Evolutionary conservation across 2,888 invertebrate species (phyloP).

Genomic region (Synergus gifuensis): DNA sequence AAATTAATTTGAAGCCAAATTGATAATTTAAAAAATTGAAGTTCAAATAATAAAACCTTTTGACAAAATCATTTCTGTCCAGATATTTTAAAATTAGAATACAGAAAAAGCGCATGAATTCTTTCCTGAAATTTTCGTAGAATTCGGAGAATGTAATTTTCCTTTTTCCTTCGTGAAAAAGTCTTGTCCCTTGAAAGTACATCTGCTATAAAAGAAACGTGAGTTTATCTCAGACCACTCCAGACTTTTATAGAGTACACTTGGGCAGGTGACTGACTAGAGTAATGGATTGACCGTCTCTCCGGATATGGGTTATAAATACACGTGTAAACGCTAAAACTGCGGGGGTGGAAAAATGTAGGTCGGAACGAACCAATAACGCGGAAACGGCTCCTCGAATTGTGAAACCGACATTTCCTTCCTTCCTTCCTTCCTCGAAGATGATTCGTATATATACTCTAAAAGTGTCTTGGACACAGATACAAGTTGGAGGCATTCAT

Average conservation of each 20-base stretch:
- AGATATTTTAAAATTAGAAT: no score
- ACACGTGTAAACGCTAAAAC: constrained; percentile 10
- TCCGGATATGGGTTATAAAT: not conserved
- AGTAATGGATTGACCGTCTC: constrained; percentile 18
- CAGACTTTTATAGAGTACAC: constrained; percentile 3
- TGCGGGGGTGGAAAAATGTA: constrained; percentile 3
- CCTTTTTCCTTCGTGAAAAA: not conserved
- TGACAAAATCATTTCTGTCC: no score
- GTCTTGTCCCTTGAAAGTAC: not conserved
- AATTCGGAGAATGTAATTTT: not conserved
- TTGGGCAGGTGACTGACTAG: not conserved
- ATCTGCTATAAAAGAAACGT: not conserved
- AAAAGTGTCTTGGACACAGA: not conserved
- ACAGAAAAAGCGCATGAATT: no score
- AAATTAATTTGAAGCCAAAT: no score
- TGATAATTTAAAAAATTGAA: no score
- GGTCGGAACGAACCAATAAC: constrained; percentile 11
- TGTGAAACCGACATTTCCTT: not conserved
- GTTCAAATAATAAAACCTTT: no score
- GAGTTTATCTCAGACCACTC: constrained; percentile 4
- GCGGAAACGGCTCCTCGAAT: not conserved
- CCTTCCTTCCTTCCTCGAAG: not conserved
- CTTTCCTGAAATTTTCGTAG: no score
- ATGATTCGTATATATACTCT: not conserved
- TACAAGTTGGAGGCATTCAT: not conserved